Conservation (phyloP, 2,113 vertebrate species). For the Zapornia atra region DNA sequence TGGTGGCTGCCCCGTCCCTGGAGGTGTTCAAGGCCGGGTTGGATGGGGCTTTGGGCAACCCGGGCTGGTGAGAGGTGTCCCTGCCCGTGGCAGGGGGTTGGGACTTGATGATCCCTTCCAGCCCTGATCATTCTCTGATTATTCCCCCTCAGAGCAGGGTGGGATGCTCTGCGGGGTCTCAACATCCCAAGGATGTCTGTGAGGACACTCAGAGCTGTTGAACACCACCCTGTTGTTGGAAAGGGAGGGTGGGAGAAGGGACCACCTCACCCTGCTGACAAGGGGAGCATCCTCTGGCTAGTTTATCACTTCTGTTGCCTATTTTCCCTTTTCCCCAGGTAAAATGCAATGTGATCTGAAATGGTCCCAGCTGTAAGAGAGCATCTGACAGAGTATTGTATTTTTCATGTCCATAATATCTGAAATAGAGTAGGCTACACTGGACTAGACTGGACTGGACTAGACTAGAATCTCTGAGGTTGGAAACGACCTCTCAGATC, state of each 20-base stretch:
- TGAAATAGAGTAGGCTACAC: background rate
- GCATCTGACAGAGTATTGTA: background rate
- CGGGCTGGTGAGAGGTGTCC: no score
- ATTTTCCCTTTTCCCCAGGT: background rate
- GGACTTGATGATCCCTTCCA: no score
- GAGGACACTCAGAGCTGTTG: background rate
- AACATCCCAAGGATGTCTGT: no score
- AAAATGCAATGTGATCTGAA: fast-evolving
- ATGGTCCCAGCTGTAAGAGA: no score
- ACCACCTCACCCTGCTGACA: fast-evolving
- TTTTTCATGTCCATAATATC: background rate
- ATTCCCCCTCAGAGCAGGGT: background rate
- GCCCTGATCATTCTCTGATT: no score
- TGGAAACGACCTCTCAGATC: no score
- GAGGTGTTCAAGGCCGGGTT: no score
- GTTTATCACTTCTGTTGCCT: background rate
- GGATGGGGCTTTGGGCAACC: no score
- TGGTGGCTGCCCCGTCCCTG: no score
- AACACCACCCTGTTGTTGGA: fast-evolving
- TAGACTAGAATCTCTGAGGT: no score
- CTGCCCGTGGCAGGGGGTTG: no score
- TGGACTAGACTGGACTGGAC: no score
- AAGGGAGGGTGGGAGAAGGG: background rate
- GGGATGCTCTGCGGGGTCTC: background rate
- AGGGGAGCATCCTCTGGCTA: background rate